A percentile compares a stretch with the other conserved stretches of the same genome.
These are phyloP conservation scores for Tenrec ecaudatus DNA, from an alignment of 2,113 vertebrate species.

Conservation along the genomic window DNA sequence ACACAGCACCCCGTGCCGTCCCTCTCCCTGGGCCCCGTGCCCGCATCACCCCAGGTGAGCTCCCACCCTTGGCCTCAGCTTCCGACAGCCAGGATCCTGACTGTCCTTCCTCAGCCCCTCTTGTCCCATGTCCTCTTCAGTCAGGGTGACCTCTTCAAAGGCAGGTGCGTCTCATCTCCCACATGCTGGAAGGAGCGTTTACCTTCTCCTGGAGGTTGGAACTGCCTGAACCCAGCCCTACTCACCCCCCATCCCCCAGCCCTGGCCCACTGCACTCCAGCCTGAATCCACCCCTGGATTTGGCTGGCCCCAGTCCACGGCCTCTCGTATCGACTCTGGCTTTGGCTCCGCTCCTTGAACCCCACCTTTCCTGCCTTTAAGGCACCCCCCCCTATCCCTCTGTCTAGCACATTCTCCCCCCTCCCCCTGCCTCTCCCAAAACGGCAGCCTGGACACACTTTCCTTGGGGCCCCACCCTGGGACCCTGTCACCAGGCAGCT, in stretches of 20 bases:
- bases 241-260: not conserved
- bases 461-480: not conserved
- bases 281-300: not conserved
- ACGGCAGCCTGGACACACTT: fast-evolving
- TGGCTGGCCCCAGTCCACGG: not conserved
- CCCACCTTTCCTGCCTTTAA: not conserved
- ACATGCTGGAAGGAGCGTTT: fast-evolving
- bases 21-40: no score
- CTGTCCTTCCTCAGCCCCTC: not conserved
- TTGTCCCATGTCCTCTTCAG: fast-evolving
- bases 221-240: fast-evolving
- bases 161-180: fast-evolving
- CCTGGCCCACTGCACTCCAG: not conserved
- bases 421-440: not conserved
- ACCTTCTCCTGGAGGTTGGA: not conserved
- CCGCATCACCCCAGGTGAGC: no score
- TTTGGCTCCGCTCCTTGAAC: no score
- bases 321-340: no score
- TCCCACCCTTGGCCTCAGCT: not conserved
- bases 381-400: fast-evolving
- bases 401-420: no score
- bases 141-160: not conserved
- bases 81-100: not conserved
- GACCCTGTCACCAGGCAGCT: fast-evolving
- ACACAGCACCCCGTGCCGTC: no score